These are phyloP conservation scores for Antheraea mylitta DNA, from an alignment of 1,140 invertebrate genomes.

Conservation along the genomic window DNA sequence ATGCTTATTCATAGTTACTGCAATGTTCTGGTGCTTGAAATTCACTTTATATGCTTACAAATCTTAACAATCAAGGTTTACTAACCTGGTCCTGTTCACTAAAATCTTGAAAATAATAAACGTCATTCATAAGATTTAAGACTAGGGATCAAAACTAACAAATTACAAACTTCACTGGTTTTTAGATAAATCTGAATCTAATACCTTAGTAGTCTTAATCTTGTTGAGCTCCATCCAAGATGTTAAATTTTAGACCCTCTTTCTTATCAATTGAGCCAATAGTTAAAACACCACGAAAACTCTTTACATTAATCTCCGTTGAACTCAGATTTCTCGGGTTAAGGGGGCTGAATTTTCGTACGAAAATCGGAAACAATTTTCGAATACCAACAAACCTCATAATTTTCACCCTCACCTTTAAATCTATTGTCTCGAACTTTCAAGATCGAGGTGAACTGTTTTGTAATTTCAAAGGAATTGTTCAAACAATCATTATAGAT, in stretches of 20 bases:
- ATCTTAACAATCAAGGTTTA: no score
- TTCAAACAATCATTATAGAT: constrained; percentile 5
- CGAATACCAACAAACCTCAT: constrained; percentile 66
- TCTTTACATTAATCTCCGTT: constrained; percentile 65
- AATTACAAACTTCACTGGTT: background rate
- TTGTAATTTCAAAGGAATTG: constrained; percentile 10
- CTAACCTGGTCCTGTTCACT: no score
- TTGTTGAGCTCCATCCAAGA: no score
- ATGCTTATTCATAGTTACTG: no score
- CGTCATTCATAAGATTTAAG: no score
- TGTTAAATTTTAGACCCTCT: background rate
- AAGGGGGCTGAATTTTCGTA: constrained; percentile 47
- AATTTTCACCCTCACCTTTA: constrained; percentile 56
- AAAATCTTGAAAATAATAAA: no score
- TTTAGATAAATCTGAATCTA: background rate
- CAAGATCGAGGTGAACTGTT: constrained; percentile 26
- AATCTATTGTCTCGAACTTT: constrained; percentile 35
- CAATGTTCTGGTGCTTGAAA: no score
- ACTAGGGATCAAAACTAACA: background rate
- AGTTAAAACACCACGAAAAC: constrained; percentile 29
- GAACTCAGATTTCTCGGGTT: constrained; percentile 60
- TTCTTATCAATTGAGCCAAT: background rate
- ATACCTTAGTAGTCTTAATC: no score
- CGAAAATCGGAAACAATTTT: constrained; percentile 67
- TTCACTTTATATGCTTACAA: no score